Percentiles rank a stretch among this genome's conserved stretches.
These are phyloP conservation scores for Sebastes matsubarae DNA, from an alignment of 2,797 vertebrate species.

Conservation along the genomic window DNA sequence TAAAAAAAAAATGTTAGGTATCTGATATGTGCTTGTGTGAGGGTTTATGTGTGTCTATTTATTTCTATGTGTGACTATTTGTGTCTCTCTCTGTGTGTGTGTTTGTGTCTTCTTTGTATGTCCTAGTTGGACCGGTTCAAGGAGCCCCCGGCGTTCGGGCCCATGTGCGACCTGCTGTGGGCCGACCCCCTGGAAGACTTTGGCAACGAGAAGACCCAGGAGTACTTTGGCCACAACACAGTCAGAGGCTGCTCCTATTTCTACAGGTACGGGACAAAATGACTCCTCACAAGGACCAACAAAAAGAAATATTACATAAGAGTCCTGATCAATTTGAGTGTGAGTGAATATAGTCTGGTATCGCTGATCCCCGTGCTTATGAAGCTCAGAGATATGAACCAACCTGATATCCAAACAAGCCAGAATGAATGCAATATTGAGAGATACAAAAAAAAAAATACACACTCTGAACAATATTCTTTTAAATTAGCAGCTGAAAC, in stretches of 20 bases:
- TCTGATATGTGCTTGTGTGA: background rate
- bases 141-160: constrained; percentile 86
- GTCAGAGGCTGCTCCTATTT: constrained; percentile 88
- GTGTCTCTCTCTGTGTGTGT: constrained; percentile 12
- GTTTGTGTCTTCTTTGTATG: constrained; percentile 11
- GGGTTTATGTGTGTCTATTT: background rate
- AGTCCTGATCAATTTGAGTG: background rate
- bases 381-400: constrained; percentile 8
- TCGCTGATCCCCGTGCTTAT: background rate
- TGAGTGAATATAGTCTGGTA: background rate
- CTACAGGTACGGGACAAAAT: constrained; percentile 79
- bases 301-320: constrained; percentile 4
- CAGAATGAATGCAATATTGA: constrained; percentile 27
- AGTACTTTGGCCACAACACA: constrained; percentile 86
- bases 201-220: constrained; percentile 87
- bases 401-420: constrained; percentile 14
- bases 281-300: background rate
- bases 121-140: constrained; percentile 86
- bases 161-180: constrained; percentile 88
- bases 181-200: constrained; percentile 87
- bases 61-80: background rate
- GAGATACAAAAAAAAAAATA: background rate
- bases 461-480: background rate
- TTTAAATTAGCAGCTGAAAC: constrained; percentile 17
- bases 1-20: background rate